Base-by-base conservation (phyloP, 2,888 invertebrate genomes). In the Nowickia ferox region DNA sequence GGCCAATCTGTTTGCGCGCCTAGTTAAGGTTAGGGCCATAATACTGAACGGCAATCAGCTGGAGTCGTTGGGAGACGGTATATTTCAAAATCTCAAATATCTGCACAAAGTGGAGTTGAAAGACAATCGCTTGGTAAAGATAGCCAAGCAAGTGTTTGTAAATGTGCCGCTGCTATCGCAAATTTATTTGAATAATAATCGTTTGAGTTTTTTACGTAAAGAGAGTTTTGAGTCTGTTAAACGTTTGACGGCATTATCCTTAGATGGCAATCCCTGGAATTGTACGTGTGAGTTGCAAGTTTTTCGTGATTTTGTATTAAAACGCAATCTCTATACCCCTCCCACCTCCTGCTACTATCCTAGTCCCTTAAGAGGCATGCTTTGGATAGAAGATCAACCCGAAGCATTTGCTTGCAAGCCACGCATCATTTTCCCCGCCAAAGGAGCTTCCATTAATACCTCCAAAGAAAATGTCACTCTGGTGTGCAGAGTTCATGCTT, bases 251-350 rank as follows among this genome's bases (percentile, higher is more conserved):
- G 96, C 96, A 89, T 93, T 98, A 65, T 96, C 96, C 83, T 93
- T 98, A 0, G 95, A 95, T 87, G 95, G 95, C 87, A 98, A 98
- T 92, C 97, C 96, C 0, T 98, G 97, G 98, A 94, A 96, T 83
- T 98, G 98, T 91, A 97, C 97, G 90, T 98, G 98, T 89, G 95
- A 95, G 87, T 93, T 98, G 71, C 95, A 96, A 89, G 94, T 94
- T 13, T 96, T 98, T 88, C 95, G 97, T 76, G 95, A 96, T 89
- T 97, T 96, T 95, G 95, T 95, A 9, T 94, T 96, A 13, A 94
- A 95, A 74, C 95, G 94, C 84, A 97, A 96, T 88, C 93, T 97
- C 17, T 96, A 97, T 89, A 96, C 96, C 0, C 94, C 95, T n/a
- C 95, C 96, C 1, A 96, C 96, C 53, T 94, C 95, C 15, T 97